A percentile compares a stretch with the other conserved stretches of the same genome.
These are phyloP conservation scores for Urocynchramus pylzowi DNA, from an alignment of 2,113 vertebrate genomes.

Conservation along the genomic window DNA sequence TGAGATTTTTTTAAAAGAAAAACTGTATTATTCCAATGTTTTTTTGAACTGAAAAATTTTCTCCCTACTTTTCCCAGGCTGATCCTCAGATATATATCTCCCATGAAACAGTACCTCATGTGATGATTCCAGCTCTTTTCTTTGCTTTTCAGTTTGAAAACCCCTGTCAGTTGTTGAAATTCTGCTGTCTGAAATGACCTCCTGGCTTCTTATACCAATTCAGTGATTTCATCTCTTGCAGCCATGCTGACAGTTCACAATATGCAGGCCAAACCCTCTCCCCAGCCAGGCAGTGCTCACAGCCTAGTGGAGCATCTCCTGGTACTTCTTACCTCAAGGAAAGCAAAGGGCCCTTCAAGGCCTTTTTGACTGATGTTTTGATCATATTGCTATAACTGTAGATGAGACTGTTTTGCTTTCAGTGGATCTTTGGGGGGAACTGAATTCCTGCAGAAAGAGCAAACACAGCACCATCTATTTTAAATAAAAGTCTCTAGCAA, in stretches of 20 bases:
- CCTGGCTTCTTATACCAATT: neutral
- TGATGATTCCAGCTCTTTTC: neutral
- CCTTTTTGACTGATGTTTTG: neutral
- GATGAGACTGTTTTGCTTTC: neutral
- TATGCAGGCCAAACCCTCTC: neutral
- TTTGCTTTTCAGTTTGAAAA: neutral
- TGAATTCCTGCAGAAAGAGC: neutral
- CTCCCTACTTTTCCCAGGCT: neutral
- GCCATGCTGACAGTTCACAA: neutral
- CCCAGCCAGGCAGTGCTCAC: accelerated
- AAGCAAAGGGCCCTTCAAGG: neutral
- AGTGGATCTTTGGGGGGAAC: neutral
- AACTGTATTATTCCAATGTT: neutral
- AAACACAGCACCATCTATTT: neutral
- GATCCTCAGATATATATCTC: neutral
- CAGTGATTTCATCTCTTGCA: neutral
- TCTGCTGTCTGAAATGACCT: neutral
- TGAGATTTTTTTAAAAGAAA: neutral
- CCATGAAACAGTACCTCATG: neutral
- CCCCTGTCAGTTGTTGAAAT: neutral
- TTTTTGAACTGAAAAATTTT: neutral
- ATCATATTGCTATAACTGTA: neutral
- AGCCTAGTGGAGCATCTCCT: neutral
- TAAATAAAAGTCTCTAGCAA: neutral
- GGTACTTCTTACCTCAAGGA: neutral